phyloP scores from a whole-genome alignment of 2,113 vertebrate species.

The Tylochromis polylepis region DNA sequence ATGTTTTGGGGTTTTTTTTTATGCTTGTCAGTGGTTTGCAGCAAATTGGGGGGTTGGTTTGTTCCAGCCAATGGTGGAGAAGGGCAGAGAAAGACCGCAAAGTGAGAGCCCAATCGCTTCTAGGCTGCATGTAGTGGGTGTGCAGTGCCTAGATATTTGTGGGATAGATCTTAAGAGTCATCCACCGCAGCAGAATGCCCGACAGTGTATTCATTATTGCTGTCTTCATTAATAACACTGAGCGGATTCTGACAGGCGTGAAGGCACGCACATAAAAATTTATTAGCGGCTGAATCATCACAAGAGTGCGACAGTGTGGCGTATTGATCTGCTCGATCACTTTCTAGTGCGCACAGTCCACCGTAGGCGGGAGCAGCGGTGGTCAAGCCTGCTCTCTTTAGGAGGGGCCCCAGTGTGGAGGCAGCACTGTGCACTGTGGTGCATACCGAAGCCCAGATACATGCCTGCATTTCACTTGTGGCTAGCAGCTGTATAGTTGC shows the following conservation, averaged over 20 bases:
- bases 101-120: conserved; percentile 20
- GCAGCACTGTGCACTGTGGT: conserved; percentile 34
- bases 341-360: conserved; percentile 18
- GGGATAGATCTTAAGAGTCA: not conserved
- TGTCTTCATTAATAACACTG: not conserved
- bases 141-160: conserved; percentile 22
- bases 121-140: conserved; percentile 1
- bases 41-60: conserved; percentile 11
- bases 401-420: conserved; percentile 55
- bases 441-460: conserved; percentile 47
- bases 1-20: not conserved
- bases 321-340: conserved; percentile 7
- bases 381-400: conserved; percentile 42
- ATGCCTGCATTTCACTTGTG: conserved; percentile 47
- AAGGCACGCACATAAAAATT: not conserved
- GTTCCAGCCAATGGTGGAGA: conserved; percentile 20
- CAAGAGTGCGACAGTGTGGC: not conserved
- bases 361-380: conserved; percentile 55
- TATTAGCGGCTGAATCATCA: not conserved
- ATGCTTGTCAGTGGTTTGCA: not conserved
- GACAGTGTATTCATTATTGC: not conserved
- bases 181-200: not conserved
- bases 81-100: not conserved
- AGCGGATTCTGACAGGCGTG: not conserved
- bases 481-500: conserved; percentile 19